Evolutionary conservation across 1,140 invertebrate genomes (phyloP).

Genomic region (Ganaspis sp.): DNA sequence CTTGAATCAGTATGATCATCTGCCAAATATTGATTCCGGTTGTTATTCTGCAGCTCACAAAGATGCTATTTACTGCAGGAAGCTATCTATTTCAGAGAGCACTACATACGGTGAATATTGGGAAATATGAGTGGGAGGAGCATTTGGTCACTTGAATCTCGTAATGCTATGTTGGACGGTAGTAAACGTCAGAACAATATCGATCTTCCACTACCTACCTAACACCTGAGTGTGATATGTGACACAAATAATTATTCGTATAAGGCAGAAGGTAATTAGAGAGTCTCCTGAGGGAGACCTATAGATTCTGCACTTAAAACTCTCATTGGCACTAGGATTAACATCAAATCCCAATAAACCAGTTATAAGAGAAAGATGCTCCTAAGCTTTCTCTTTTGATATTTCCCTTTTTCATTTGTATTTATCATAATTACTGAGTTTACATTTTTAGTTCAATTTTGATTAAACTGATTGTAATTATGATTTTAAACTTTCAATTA

Average conservation of each 20-base stretch:
- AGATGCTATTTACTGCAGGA: not conserved
- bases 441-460: too few species aligned
- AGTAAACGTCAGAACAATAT: slow-evolving; percentile 9
- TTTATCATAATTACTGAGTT: too few species aligned
- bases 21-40: too few species aligned
- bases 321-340: not conserved
- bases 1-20: too few species aligned
- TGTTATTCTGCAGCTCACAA: not conserved
- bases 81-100: not conserved
- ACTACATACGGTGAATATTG: not conserved
- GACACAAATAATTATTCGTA: not conserved
- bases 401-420: too few species aligned
- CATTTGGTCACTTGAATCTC: not conserved
- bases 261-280: slow-evolving; percentile 9
- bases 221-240: slow-evolving; percentile 8
- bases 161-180: not conserved
- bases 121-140: not conserved
- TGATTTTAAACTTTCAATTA: too few species aligned
- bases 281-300: not conserved
- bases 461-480: too few species aligned
- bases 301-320: not conserved
- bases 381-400: too few species aligned
- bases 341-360: not conserved
- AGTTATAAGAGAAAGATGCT: too few species aligned
- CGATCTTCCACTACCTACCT: not conserved